Percentiles rank a stretch among this genome's conserved stretches.
Conservation (phyloP, 2,113 vertebrate genomes). For the Lophochroa leadbeateri region DNA sequence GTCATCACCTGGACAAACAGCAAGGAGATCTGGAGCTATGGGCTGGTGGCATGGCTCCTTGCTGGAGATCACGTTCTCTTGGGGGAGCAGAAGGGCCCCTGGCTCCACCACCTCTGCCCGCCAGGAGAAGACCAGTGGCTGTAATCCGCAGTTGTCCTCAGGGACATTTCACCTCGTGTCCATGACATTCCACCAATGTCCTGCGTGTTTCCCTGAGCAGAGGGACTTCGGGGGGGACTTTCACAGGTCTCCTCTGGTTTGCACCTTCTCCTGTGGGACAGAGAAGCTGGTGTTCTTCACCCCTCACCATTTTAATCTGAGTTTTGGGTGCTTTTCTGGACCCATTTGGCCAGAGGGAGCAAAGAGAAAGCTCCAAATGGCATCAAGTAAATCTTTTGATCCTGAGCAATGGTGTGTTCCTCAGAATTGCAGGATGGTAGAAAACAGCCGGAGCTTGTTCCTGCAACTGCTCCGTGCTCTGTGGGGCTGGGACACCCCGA, state of each 20-base stretch:
- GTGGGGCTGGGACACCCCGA: rapidly evolving
- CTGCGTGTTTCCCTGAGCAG: background rate
- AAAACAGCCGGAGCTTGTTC: background rate
- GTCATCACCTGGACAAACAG: background rate
- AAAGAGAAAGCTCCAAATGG: background rate
- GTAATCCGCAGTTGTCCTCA: background rate
- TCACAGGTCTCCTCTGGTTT: background rate
- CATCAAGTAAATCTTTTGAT: background rate
- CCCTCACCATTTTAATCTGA: background rate
- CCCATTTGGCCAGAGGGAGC: background rate
- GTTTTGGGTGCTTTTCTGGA: background rate
- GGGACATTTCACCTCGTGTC: background rate
- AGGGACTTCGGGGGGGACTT: background rate
- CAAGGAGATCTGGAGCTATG: background rate
- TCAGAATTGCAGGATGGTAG: background rate
- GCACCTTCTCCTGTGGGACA: background rate
- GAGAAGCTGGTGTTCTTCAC: background rate
- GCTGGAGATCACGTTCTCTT: background rate
- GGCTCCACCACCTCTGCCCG: background rate
- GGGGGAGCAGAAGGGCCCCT: rapidly evolving
- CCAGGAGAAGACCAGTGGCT: background rate
- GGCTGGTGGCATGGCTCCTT: background rate
- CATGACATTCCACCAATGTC: background rate
- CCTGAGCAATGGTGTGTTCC: rapidly evolving
- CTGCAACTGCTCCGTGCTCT: background rate